Conservation (phyloP, 2,113 vertebrate genomes). For the Semnornis frantzii region DNA sequence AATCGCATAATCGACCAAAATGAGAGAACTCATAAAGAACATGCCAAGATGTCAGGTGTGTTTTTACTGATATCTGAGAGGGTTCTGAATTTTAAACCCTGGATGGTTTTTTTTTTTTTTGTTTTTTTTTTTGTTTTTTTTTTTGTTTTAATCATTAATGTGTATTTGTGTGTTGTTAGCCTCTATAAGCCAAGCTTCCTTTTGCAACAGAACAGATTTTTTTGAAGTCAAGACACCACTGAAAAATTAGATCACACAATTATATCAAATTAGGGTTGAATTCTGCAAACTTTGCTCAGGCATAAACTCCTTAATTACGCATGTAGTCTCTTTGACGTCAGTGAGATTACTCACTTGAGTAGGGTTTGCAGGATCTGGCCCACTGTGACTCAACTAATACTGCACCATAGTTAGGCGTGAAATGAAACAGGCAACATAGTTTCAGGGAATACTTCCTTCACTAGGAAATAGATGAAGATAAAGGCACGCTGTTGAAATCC, state of each 20-base stretch:
- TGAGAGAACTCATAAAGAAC: background rate
- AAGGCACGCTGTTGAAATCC: background rate
- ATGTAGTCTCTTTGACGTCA: constrained; percentile 45
- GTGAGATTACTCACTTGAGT: constrained; percentile 64
- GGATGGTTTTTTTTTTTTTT: background rate
- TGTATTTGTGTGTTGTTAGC: background rate
- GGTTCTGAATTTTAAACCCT: background rate
- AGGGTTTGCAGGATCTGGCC: constrained; percentile 58
- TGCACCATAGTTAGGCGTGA: constrained; percentile 30
- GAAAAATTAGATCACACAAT: background rate
- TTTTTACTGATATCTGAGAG: background rate
- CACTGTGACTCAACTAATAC: constrained; percentile 65
- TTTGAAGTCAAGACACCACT: background rate
- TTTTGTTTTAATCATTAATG: background rate
- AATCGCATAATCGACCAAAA: background rate
- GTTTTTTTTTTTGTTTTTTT: background rate
- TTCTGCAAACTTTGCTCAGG: constrained; percentile 10
- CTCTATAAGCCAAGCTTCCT: background rate
- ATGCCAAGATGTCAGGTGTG: background rate
- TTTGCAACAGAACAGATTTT: background rate
- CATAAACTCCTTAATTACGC: constrained; percentile 15
- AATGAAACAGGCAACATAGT: background rate
- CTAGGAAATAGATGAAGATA: background rate
- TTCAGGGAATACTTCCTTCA: background rate
- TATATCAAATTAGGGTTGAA: background rate